A percentile compares a stretch with the other conserved stretches of the same genome.
Evolutionary conservation across 2,888 invertebrate species (phyloP).

Genomic region (Acleris cristana): DNA sequence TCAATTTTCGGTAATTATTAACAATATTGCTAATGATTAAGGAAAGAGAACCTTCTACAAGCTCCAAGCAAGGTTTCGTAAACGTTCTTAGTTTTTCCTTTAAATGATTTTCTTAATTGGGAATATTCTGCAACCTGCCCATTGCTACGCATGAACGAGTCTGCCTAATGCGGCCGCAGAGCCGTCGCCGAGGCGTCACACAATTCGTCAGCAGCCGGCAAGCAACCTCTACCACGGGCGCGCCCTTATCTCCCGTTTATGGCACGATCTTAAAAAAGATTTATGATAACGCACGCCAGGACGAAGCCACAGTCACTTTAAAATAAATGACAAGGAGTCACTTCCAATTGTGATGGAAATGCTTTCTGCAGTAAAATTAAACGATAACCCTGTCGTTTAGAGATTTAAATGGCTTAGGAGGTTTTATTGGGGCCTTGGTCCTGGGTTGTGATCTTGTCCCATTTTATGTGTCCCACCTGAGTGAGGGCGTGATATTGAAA

Average conservation of each 20-base stretch:
- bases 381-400: constrained; percentile 82
- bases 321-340: constrained; percentile 83
- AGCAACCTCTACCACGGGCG: constrained; percentile 79
- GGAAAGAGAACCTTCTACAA: too few species aligned
- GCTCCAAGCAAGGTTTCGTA: too few species aligned
- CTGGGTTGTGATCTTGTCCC: constrained; percentile 56
- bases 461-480: constrained; percentile 63
- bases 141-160: constrained; percentile 5
- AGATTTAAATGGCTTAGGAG: constrained; percentile 78
- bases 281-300: constrained; percentile 82
- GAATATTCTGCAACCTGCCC: neutral
- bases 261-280: constrained; percentile 82
- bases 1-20: too few species aligned
- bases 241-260: constrained; percentile 81
- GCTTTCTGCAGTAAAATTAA: constrained; percentile 84
- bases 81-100: too few species aligned
- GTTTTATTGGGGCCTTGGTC: constrained; percentile 71
- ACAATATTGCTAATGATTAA: too few species aligned
- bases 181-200: constrained; percentile 44
- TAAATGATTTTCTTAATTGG: neutral
- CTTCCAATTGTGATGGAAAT: constrained; percentile 83
- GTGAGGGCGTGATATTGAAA: constrained; percentile 50
- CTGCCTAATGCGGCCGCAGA: constrained; percentile 47
- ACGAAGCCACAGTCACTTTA: constrained; percentile 78
- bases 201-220: constrained; percentile 75